Base-by-base conservation (phyloP, 2,888 invertebrate genomes). In the Itoplectis maculator region DNA sequence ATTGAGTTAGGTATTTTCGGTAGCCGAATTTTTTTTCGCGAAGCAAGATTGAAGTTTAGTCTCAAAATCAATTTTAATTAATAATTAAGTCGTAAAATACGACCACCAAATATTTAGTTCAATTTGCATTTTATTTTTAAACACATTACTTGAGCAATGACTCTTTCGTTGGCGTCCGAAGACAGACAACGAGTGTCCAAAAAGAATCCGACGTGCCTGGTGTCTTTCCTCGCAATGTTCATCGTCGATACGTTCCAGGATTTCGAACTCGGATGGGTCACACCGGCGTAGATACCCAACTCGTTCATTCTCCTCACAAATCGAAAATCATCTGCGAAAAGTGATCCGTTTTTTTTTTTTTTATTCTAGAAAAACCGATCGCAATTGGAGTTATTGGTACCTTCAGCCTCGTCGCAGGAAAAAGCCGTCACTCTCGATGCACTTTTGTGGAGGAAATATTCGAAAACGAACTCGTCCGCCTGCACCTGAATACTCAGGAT, bases 171-270 rank as follows among this genome's bases (percentile, higher is more conserved):
- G 6, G 42, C 42, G 42, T 79, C 74, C 4, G 6, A 45, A 13
- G 82, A 29, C 49, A 72, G 73, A 70, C 90, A 90, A 70, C 88
- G 85, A 6, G 88, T 70, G 68, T 90, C 90, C 18, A 90, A 77
- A 18, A 90, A 80, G n/a, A 90, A 79, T 9, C 90, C 90, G 0
- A 88, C 49, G 6, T 74, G 79, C 78, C 86, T 84, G 37, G 85
- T 70, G 37, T 79, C 80, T 35, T 80, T 86, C 9, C 80, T 83
- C 56, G 86, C 69, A n/a, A 89, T 85, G 37, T 86, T 79, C 4
- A 85, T 66, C 1, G 9, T 20, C 0, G 87, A 49, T 35, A 87
- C 82, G 66, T 87, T 81, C 9, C 59, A 79, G 65, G 18, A 45
- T 18, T 85, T 74, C 7, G 73, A 23, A 2, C 65, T 83, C 9